Evolutionary conservation across 1,140 invertebrate genomes (phyloP).

Genomic region (Trichomalopsis sarcophagae): DNA sequence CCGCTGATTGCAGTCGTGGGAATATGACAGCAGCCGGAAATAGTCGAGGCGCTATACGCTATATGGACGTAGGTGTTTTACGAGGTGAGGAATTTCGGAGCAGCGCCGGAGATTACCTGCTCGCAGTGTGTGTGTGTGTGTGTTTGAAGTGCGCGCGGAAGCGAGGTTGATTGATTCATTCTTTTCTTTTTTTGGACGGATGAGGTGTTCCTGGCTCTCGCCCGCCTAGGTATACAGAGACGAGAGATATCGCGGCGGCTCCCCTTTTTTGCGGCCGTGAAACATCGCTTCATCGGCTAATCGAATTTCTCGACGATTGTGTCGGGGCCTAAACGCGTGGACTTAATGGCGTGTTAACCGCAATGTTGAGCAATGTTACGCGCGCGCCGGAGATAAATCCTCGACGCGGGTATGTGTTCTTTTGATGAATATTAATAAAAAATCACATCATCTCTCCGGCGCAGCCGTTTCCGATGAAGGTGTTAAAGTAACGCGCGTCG

Average conservation of each 20-base stretch:
- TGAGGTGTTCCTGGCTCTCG: not conserved
- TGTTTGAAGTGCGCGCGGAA: conserved; percentile 31
- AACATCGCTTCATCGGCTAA: not conserved
- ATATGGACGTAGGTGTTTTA: conserved; percentile 25
- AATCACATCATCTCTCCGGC: not conserved
- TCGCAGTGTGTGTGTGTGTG: too few relatives aligned
- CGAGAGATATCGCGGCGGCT: too few relatives aligned
- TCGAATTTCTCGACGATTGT: not conserved
- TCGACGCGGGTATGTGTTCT: not conserved
- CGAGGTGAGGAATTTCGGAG: conserved; percentile 43
- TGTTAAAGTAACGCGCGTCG: not conserved
- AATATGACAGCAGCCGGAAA: conserved; percentile 58
- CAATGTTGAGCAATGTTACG: not conserved
- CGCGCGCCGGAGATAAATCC: not conserved
- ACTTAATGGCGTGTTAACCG: not conserved
- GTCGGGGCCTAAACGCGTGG: not conserved
- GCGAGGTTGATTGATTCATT: conserved; percentile 33
- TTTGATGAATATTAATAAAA: conserved; percentile 1
- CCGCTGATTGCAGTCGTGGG: conserved; percentile 30
- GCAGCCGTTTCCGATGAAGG: not conserved
- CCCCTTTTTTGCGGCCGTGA: not conserved
- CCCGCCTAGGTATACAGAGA: too few relatives aligned
- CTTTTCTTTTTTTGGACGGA: not conserved
- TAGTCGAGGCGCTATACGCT: conserved; percentile 31
- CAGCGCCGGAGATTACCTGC: not conserved